Base-by-base conservation (phyloP, 2,113 vertebrate genomes). In the Rhinoderma darwinii region DNA sequence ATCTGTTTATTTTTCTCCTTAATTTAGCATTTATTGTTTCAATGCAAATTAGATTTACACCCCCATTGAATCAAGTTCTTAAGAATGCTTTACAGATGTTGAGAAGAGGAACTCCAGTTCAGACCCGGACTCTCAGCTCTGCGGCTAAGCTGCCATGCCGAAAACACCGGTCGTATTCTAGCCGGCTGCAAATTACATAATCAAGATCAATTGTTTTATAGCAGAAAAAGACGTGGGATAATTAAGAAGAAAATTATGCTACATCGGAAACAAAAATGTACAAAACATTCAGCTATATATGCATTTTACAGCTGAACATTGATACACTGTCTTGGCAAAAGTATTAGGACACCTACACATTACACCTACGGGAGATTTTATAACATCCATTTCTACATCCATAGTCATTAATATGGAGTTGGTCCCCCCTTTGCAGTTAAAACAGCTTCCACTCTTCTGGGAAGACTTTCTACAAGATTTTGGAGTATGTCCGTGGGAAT, bases 101-200 rank as follows among this genome's bases (percentile, higher is more conserved):
- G 39, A 30, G 27, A 8, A 43, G 22, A 81, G 79, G 79, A 66
- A 44, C 56, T 9, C 14, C 79, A 15, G 37, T 63, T 61, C 37
- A 59, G 77, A n/a, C 30, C 51, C 30, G 39, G 3, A 20, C 6
- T 18, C 27, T 43, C 22, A 8, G 56, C 79, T 27, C 79, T 27
- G 79, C 25, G n/a, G 56, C 5, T 30, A 82, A 43, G 56, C 79
- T 18, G 37, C 39, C 61, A 4, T n/a, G 4, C 8, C 66, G 39
- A 82, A 82, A 44, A 59, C 39, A 44, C 17, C 30, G 79, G 78
- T 30, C 59, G 79, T 43, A 25, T 66, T 61, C 56, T 66, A 30
- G 56, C 79, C 5, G 79, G 59, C 39, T 66, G 56, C 39, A 82
- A 82, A 82, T 82, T 82, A 82, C 56, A 44, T 82, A 82, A 82